Evolutionary conservation across 2,797 vertebrate genomes (phyloP), one percentile per base, ranked within the genome.

Genomic region (Aulostomus chinensis): DNA sequence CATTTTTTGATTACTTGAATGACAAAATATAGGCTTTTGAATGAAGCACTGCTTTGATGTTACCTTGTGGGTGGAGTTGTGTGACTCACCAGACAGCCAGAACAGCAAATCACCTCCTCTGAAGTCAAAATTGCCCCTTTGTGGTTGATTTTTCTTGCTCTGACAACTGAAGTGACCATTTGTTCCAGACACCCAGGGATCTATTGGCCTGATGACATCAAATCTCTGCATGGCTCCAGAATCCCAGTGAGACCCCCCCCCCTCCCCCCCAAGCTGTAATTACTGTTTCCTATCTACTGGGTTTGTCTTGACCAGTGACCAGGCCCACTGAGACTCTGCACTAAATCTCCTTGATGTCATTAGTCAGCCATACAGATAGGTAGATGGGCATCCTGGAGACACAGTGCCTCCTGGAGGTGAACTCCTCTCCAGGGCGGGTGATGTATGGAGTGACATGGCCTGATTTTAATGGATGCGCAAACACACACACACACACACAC

Each of bases 401-500:
- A 56, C 73, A 41, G 25, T 48, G 50, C 49, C 78, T 71, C 58
- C 63, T 59, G 49, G 54, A 67, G 70, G 72, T 14, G 3, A 55
- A 60, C 55, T 37, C 34, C 36, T 47, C 68, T 65, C 47, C 51
- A 6, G 32, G 58, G 56, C 30, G 65, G 54, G 41, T 87, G 83
- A 88, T 80, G 58, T 72, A 83, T 78, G 65, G 54, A 43, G 50
- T 11, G 15, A 51, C 36, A 22, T 35, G 37, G 69, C 51, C 63
- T 34, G 61, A 65, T 76, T 68, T 77, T 76, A 81, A 84, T 29
- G 45, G 62, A 82, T 79, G n/a, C n/a, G n/a, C n/a, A n/a, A n/a
- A n/a, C n/a, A n/a, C n/a, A n/a, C n/a, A n/a, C n/a, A n/a, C n/a
- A n/a, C n/a, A n/a, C n/a, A n/a, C n/a, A n/a, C n/a, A n/a, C n/a